Conservation (phyloP, 2,888 invertebrate genomes). For the Hedychridium roseum region DNA sequence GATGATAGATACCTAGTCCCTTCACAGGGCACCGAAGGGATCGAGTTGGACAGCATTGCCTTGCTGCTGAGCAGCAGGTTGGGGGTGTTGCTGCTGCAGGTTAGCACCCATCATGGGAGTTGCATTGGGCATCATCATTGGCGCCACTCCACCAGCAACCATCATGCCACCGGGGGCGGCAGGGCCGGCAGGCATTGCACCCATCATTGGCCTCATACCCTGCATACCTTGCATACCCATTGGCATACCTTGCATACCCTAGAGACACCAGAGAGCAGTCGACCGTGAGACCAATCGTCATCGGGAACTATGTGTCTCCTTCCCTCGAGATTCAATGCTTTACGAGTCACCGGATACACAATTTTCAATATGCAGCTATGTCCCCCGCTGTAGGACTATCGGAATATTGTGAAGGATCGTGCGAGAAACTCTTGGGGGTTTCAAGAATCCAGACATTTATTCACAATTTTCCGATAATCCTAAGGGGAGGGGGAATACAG, state of each 20-base stretch:
- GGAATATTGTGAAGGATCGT: too few relatives aligned
- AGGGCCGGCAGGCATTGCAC: slow-evolving; percentile 49
- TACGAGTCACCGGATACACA: too few relatives aligned
- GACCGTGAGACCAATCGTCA: not conserved
- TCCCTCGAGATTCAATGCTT: too few relatives aligned
- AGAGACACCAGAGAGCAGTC: slow-evolving; percentile 35
- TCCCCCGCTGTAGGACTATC: too few relatives aligned
- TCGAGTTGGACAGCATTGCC: slow-evolving; percentile 66
- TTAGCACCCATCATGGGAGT: slow-evolving; percentile 52
- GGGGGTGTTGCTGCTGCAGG: slow-evolving; percentile 47
- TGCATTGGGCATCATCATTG: slow-evolving; percentile 50
- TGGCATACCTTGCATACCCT: slow-evolving; percentile 58
- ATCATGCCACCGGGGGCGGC: slow-evolving; percentile 49
- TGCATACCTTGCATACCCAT: slow-evolving; percentile 53
- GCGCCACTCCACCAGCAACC: slow-evolving; percentile 44
- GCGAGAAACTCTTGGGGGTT: too few relatives aligned
- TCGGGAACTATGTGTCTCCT: too few relatives aligned
- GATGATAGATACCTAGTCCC: slow-evolving; percentile 49
- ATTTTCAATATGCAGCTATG: too few relatives aligned
- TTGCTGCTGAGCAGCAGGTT: slow-evolving; percentile 55
- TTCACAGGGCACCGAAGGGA: slow-evolving; percentile 66
- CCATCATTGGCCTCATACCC: slow-evolving; percentile 60
- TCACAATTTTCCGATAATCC: too few relatives aligned
- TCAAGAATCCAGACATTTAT: too few relatives aligned
- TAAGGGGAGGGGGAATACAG: too few relatives aligned